Evolutionary conservation across 2,888 invertebrate genomes (phyloP), one percentile per base, ranked within the genome.

Genomic region (Dioctria rufipes): DNA sequence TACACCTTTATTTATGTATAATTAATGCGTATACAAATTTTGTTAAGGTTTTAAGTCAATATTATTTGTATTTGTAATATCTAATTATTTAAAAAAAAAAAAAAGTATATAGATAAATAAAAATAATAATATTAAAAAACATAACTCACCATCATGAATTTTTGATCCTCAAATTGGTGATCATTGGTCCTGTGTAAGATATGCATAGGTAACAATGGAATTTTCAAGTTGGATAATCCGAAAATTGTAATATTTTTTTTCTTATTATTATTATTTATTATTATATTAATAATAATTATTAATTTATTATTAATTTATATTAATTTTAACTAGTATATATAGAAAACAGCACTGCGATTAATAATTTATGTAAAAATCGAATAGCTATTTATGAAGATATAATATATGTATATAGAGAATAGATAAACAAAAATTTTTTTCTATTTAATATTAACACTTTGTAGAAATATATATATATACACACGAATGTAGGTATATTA

Each of bases 81-180:
- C n/a, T n/a, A n/a, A 46, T 5, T 46, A 4, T 46, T 46, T 8
- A 8, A 46, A 46, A 46, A 5, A 5, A 46, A 46, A 46, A 8
- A 46, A 46, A 46, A 46, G 4, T 43, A 49, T 8, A 37, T 54
- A 5, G 5, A 5, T 11, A 71, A 11, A 39, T 71, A 51, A 51
- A 75, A 37, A 25, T 25, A 25, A 25, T 25, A 25, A 25, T 25
- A 25, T 25, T 25, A 75, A 60, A 42, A 60, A 60, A 2, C n/a
- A 39, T 9, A 8, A 85, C 88, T 87, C 86, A 89, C 89, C 89
- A 89, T 89, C 88, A 89, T 89, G 84, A 88, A 89, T 84, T 89
- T 89, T 84, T 89, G 89, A 86, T 89, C 89, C 84, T 88, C 88
- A 83, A 88, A 88, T 83, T 88, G 88, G 83, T 88, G 88, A 84